Evolutionary conservation across 2,113 vertebrate genomes (phyloP).

Genomic region (Pyrgilauda ruficollis): DNA sequence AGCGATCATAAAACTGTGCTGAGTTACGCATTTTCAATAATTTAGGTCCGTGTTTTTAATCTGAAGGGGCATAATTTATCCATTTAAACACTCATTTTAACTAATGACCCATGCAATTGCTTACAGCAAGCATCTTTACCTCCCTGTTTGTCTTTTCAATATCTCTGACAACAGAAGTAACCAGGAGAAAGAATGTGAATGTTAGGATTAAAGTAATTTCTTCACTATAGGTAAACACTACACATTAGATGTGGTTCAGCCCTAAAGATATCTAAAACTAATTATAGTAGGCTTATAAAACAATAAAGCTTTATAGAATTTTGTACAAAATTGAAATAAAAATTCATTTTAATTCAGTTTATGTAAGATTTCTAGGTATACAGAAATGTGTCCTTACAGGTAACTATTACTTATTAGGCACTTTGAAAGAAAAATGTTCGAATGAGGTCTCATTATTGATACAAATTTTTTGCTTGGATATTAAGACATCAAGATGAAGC

Average conservation of each 20-base stretch:
- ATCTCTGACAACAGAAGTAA: not conserved
- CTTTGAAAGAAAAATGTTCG: not conserved
- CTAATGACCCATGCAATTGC: constrained; percentile 29
- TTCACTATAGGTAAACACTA: not conserved
- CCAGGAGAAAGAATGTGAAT: not conserved
- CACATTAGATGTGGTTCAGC: not conserved
- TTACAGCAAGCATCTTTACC: constrained; percentile 39
- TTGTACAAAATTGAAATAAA: not conserved
- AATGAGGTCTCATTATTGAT: not conserved
- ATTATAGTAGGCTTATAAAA: not conserved
- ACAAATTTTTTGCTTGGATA: not conserved
- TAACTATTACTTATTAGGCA: not conserved
- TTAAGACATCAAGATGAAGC: not conserved
- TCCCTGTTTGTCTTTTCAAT: not conserved
- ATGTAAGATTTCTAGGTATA: not conserved
- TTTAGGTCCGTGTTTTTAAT: not conserved
- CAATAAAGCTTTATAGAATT: not conserved
- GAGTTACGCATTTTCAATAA: not conserved
- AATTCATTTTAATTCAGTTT: not conserved
- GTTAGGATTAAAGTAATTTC: not conserved
- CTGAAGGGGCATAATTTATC: not conserved
- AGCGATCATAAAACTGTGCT: not conserved
- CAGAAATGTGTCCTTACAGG: not conserved
- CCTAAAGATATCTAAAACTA: not conserved
- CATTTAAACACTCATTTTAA: constrained; percentile 42